These are phyloP conservation scores for Eupithecia dodoneata DNA, from an alignment of 2,888 invertebrate genomes.

Conservation along the genomic window DNA sequence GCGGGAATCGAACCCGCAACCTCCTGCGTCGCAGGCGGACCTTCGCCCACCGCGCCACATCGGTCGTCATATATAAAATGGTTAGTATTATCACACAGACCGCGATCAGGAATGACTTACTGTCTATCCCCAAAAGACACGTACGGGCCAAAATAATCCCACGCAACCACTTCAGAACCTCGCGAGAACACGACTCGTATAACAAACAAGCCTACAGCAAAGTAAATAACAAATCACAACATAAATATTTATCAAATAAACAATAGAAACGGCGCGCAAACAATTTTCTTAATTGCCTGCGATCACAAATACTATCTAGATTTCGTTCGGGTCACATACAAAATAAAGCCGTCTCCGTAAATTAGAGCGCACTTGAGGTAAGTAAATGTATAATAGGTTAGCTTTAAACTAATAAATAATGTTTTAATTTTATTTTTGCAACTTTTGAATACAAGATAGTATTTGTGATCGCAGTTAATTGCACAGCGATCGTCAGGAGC, in stretches of 20 bases:
- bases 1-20: too few species aligned
- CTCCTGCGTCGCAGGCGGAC: too few species aligned
- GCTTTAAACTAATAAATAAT: too few species aligned
- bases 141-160: background rate
- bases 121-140: background rate
- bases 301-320: too few species aligned
- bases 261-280: constrained; percentile 34
- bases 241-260: constrained; percentile 33
- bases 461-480: background rate
- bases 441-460: too few species aligned
- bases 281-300: constrained; percentile 21
- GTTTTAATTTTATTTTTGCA: too few species aligned
- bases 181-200: background rate
- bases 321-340: too few species aligned
- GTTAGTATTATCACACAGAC: background rate
- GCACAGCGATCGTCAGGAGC: constrained; percentile 23
- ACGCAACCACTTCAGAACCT: background rate
- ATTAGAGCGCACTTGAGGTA: too few species aligned
- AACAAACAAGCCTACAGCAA: background rate
- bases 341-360: too few species aligned
- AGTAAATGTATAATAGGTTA: too few species aligned
- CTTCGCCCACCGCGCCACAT: too few species aligned
- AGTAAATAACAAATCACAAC: constrained; percentile 33
- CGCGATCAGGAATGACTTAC: background rate
- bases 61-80: too few species aligned